Evolutionary conservation across 1,140 invertebrate species (phyloP).

Genomic region (Pseudobourletiella spinata): DNA sequence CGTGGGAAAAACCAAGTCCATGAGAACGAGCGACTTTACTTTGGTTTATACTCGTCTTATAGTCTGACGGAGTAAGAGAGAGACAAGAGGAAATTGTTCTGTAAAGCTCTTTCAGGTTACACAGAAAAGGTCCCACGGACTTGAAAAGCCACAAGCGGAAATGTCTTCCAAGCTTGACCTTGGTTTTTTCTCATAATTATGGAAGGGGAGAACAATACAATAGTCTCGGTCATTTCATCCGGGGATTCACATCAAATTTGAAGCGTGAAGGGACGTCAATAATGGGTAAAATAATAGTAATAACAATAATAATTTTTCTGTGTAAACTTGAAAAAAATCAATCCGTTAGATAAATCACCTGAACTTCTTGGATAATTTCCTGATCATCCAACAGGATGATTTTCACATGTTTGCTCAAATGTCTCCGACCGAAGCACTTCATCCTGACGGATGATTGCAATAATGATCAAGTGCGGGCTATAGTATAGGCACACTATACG

Average conservation of each 20-base stretch:
- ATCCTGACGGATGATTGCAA: slow-evolving; percentile 38
- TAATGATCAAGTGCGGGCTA: no score
- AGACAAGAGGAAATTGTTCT: neutral
- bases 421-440: slow-evolving; percentile 43
- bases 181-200: neutral
- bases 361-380: slow-evolving; percentile 49
- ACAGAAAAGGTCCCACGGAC: no score
- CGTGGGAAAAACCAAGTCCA: neutral
- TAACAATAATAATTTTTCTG: neutral
- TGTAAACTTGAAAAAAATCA: neutral
- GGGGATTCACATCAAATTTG: no score
- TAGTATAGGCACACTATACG: no score
- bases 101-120: neutral
- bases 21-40: neutral
- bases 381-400: slow-evolving; percentile 49
- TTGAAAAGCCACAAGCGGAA: no score
- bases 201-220: neutral
- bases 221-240: no score
- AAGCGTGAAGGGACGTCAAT: neutral
- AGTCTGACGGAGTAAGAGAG: no score
- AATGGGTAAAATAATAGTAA: neutral
- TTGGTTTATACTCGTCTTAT: no score
- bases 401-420: slow-evolving; percentile 45
- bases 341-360: slow-evolving; percentile 40
- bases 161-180: neutral